Base-by-base conservation (phyloP, 2,888 invertebrate genomes). In the Volucella zonaria region DNA sequence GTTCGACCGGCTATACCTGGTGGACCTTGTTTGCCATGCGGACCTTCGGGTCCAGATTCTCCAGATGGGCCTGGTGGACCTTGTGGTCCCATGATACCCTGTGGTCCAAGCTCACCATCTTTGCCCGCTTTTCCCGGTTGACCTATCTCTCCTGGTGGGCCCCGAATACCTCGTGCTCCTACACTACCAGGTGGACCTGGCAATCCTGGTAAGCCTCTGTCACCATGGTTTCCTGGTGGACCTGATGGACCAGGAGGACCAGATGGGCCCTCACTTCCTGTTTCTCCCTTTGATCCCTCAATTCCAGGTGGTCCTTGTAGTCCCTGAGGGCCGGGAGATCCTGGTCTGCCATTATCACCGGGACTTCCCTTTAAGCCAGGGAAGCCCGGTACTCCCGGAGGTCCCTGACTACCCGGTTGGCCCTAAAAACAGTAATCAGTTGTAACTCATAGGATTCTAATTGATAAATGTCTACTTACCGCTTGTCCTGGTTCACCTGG, bases 281-380 rank as follows among this genome's bases (percentile, higher is more conserved):
- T 92, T 89, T 96, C 96, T 11, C 96, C 97, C 91, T 96, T 96
- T 23, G 94, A 92, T 4, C 97, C 97, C 89, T 96, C 95, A 3
- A 92, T 89, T 43, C 97, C 97, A 12, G 94, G 94, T 2, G 94
- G 92, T 15, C 97, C 97, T 42, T 95, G 94, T 18, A 94, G 92
- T 3, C 97, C 97, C 75, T 94, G 93, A 1, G 93, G 93, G 0
- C 96, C 96, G 1, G 94, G 92, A 49, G 93, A 91, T 8, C 96
- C 96, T 1, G 94, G 92, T 86, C 95, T 92, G 12, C 96, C 96
- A 9, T 93, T 90, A 88, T 96, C 96, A 49, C 96, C 96, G 0
- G 93, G 91, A 18, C 93, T 92, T 80, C 96, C 96, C 90, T 96
- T 96, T 73, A 94, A 91, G 42, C 95, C 96, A 0, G 94, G 92